Conservation (phyloP, 2,888 invertebrate species). For the Synergus itoensis region DNA sequence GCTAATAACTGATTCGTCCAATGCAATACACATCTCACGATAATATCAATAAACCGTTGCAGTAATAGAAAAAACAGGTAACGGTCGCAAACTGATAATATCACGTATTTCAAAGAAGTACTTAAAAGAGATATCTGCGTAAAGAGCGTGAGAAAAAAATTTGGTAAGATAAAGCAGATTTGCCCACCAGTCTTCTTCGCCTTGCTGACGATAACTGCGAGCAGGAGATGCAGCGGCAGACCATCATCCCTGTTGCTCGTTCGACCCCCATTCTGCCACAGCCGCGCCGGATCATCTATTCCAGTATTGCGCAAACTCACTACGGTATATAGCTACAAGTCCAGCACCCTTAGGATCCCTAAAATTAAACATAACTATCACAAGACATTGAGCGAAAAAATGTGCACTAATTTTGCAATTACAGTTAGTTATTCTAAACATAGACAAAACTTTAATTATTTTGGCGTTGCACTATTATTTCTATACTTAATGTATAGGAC, state of each 20-base stretch:
- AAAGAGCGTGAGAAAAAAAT: background rate
- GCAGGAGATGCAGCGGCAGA: background rate
- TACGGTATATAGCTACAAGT: background rate
- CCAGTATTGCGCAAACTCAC: constrained; percentile 10
- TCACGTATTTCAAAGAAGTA: too few species aligned
- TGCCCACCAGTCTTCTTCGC: background rate
- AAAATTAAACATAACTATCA: background rate
- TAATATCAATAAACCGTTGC: too few species aligned
- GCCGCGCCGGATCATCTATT: background rate
- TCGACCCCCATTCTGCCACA: constrained; percentile 15
- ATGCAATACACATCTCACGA: too few species aligned
- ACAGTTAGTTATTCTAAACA: background rate
- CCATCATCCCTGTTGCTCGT: constrained; percentile 32
- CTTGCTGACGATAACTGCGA: background rate
- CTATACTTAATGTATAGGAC: too few species aligned
- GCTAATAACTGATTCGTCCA: too few species aligned
- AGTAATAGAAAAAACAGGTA: too few species aligned
- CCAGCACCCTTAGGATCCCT: background rate
- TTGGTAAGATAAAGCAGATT: background rate
- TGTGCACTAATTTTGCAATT: background rate
- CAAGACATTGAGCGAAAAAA: background rate
- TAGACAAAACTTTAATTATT: too few species aligned
- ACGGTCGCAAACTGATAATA: too few species aligned
- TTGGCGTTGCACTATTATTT: too few species aligned
- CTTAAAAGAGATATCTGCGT: background rate